Base-by-base conservation (phyloP, 2,797 vertebrate genomes). In the Lepidocolaptes lacrymiger region DNA sequence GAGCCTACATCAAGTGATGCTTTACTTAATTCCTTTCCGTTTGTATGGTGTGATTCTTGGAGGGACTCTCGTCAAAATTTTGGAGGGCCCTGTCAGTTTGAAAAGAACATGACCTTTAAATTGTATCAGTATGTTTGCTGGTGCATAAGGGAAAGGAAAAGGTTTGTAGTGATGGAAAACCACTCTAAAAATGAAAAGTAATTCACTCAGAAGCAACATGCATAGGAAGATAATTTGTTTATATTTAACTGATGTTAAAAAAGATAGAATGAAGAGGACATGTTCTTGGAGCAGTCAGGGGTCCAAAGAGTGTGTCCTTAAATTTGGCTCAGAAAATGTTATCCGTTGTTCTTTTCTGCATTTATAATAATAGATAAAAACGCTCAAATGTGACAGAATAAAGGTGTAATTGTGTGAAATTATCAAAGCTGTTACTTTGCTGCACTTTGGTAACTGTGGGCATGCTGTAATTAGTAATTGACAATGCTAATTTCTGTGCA, bases 21-120 rank as follows among this genome's bases (percentile, higher is more conserved):
- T 98, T 98, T 98, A 98, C 98, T 99, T 99, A 99, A 99, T 99
- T 99, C 98, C 96, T 98, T 98, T 98, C 98, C 97, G 97, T 98
- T 98, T 96, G 97, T 98, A 94, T 96, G 95, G 97, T 96, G 97
- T 97, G 98, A 98, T 98, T 98, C 98, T 99, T 98, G 98, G 98
- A 99, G 99, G 98, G 98, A 98, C 98, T 98, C 98, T 98, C 98
- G 97, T 99, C 99, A 99, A 99, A 98, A 98, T 99, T 99, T 99
- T 98, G 98, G 99, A 99, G 98, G 98, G 99, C 98, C 98, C 98
- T 99, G 99, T 99, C 99, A 99, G 98, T 98, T 98, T 99, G 99
- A 99, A 99, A 99, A 99, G 99, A 99, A 99, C 99, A 99, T 99
- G 99, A 99, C 99, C 99, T 99, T 99, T 99, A 99, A 99, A 99